These are phyloP conservation scores for Macaria liturata DNA, from an alignment of 2,888 invertebrate genomes.

Conservation along the genomic window DNA sequence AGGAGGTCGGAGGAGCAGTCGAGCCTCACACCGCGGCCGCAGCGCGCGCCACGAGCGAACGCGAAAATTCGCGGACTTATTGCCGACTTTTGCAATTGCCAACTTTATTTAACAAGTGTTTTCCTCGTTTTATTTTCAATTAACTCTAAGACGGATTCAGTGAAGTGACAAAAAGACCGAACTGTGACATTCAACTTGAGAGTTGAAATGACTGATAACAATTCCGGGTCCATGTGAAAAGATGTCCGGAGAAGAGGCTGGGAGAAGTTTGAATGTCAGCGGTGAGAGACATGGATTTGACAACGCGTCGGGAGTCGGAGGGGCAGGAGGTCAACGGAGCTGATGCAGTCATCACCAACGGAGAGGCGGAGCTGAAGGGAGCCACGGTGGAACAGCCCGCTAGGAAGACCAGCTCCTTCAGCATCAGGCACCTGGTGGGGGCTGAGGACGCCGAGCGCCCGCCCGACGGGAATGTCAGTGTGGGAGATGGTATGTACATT, in stretches of 20 bases:
- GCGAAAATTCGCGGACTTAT: slow-evolving; percentile 50
- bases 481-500: slow-evolving; percentile 61
- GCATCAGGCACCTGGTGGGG: slow-evolving; percentile 73
- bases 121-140: no score
- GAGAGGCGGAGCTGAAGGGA: slow-evolving; percentile 63
- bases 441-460: slow-evolving; percentile 60
- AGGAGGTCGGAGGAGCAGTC: slow-evolving; percentile 77
- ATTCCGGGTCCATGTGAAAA: slow-evolving; percentile 30
- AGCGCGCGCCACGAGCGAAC: slow-evolving; percentile 67
- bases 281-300: slow-evolving; percentile 72
- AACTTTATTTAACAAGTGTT: slow-evolving; percentile 4
- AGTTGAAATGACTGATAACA: slow-evolving; percentile 17
- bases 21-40: slow-evolving; percentile 66
- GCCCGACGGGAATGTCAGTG: slow-evolving; percentile 58
- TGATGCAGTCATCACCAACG: slow-evolving; percentile 52
- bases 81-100: slow-evolving; percentile 35
- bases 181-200: slow-evolving; percentile 3
- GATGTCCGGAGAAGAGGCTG: slow-evolving; percentile 29
- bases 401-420: slow-evolving; percentile 70
- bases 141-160: slow-evolving; percentile 26
- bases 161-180: slow-evolving; percentile 18
- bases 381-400: slow-evolving; percentile 56
- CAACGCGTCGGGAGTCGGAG: slow-evolving; percentile 67
- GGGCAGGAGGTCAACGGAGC: slow-evolving; percentile 40
- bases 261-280: slow-evolving; percentile 29